A percentile compares a stretch with the other conserved stretches of the same genome.
These are phyloP conservation scores for Styela plicata DNA, from an alignment of 23 tunicate genomes.

Conservation along the genomic window DNA sequence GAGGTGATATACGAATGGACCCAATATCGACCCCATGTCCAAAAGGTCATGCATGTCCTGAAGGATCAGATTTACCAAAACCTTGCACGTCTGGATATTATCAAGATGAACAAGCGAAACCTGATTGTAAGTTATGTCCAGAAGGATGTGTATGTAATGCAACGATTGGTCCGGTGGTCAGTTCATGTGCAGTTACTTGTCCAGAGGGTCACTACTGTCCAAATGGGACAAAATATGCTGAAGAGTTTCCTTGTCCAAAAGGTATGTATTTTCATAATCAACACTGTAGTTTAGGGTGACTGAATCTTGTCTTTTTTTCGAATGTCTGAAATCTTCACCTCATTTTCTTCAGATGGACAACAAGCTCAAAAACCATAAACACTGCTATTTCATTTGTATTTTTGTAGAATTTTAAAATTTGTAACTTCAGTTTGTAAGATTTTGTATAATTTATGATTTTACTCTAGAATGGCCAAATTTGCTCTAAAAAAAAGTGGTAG, in stretches of 20 bases:
- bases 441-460: no score
- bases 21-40: conserved; percentile 42
- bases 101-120: conserved; percentile 40
- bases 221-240: conserved; percentile 61
- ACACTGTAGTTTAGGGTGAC: no score
- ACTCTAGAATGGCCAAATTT: no score
- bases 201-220: conserved; percentile 83
- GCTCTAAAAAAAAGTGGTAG: no score
- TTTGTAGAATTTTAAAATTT: no score
- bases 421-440: no score
- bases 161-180: conserved; percentile 56
- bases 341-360: no score
- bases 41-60: conserved; percentile 65
- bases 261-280: no score
- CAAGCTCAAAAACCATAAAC: no score
- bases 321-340: no score
- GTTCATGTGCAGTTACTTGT: conserved; percentile 47
- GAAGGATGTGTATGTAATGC: conserved; percentile 82
- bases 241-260: conserved; percentile 62
- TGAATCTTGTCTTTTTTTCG: no score
- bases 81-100: conserved; percentile 83
- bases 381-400: no score
- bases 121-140: conserved; percentile 66
- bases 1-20: conserved; percentile 46
- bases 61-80: conserved; percentile 16